Percentiles rank a stretch among this genome's conserved stretches.
phyloP scores from a whole-genome alignment of 2,113 vertebrate genomes.

The Paratilapia polleni region DNA sequence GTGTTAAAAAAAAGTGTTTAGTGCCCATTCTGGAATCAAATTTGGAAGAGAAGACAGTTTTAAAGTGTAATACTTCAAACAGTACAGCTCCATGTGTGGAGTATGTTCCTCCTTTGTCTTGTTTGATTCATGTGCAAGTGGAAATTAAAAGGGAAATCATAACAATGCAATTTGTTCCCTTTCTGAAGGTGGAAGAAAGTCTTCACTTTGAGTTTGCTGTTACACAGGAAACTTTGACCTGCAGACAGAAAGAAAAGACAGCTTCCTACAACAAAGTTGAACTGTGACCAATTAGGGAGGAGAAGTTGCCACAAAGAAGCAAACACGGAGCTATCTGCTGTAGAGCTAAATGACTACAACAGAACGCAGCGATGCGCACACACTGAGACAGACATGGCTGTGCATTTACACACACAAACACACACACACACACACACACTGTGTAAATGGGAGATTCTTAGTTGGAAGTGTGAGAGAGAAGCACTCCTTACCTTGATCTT shows the following conservation, averaged over 20 bases:
- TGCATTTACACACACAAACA: background rate
- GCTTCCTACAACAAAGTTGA: conserved; percentile 50
- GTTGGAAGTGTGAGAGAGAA: background rate
- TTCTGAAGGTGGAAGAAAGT: background rate
- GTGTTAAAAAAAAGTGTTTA: background rate
- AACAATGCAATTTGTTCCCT: conserved; percentile 14
- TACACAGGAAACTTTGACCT: conserved; percentile 28
- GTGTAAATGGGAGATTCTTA: background rate
- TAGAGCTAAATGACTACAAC: conserved; percentile 40
- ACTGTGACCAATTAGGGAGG: conserved; percentile 64
- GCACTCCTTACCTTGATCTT: conserved; percentile 8
- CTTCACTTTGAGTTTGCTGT: conserved; percentile 33
- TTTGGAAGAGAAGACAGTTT: background rate
- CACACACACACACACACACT: background rate
- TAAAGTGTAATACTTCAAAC: background rate
- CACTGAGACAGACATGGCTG: background rate
- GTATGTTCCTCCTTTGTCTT: background rate
- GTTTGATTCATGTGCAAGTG: background rate
- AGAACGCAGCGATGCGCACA: conserved; percentile 14
- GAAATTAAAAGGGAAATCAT: conserved; percentile 19
- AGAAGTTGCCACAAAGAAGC: conserved; percentile 45
- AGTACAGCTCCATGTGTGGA: background rate
- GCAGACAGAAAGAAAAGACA: conserved; percentile 23
- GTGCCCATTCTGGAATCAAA: conserved; percentile 1
- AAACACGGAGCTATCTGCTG: conserved; percentile 28